A percentile compares a stretch with the other conserved stretches of the same genome.
Conservation (phyloP, 2,797 vertebrate species). For the Rallus crepitans region DNA sequence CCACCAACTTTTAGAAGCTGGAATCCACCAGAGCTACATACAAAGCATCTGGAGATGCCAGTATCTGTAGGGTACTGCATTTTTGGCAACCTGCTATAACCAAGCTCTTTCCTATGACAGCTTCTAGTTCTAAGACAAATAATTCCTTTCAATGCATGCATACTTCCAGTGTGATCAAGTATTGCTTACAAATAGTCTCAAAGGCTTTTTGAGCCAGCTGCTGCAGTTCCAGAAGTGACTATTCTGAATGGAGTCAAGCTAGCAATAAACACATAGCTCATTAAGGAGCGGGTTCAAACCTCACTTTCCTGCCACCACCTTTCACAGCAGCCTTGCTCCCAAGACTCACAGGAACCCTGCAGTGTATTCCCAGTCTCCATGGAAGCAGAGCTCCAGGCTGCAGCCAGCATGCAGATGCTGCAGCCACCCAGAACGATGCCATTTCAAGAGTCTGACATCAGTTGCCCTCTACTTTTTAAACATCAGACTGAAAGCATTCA, state of each 20-base stretch:
- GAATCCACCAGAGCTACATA: background rate
- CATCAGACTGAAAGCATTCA: background rate
- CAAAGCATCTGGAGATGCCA: background rate
- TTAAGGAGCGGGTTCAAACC: background rate
- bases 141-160: background rate
- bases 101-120: background rate
- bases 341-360: background rate
- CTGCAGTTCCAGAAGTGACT: background rate
- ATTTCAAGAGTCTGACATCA: background rate
- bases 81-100: background rate
- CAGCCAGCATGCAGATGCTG: background rate
- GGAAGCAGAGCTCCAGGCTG: background rate
- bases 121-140: background rate
- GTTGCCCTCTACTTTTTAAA: background rate
- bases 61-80: background rate
- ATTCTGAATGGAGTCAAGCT: background rate
- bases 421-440: background rate
- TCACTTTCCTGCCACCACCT: background rate
- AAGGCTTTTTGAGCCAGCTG: background rate
- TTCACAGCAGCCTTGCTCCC: background rate
- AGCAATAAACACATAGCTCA: background rate
- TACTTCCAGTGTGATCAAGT: background rate
- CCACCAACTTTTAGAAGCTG: fast-evolving
- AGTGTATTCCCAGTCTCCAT: background rate
- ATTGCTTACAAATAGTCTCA: background rate